Evolutionary conservation across 2,888 invertebrate genomes (phyloP).

Genomic region (Tolmerus cingulatus): DNA sequence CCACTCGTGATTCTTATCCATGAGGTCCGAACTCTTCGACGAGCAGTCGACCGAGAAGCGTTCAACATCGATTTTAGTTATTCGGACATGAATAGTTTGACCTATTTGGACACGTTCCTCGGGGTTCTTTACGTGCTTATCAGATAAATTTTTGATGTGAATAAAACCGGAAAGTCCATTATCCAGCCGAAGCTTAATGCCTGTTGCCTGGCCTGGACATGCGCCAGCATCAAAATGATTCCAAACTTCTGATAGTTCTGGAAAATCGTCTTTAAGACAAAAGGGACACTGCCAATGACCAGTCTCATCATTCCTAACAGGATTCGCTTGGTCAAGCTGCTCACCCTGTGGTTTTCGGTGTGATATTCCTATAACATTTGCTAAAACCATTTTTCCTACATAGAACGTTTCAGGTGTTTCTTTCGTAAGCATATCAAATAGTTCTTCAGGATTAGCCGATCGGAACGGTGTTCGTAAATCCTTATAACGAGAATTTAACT

Average conservation of each 20-base stretch:
- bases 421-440: conserved; percentile 95
- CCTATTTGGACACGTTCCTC: conserved; percentile 88
- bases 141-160: conserved; percentile 91
- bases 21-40: conserved; percentile 89
- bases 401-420: conserved; percentile 95
- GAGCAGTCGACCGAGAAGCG: conserved; percentile 93
- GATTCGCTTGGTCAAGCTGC: conserved; percentile 94
- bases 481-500: conserved; percentile 92
- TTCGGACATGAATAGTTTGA: conserved; percentile 85
- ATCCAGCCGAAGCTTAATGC: conserved; percentile 87
- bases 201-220: conserved; percentile 95
- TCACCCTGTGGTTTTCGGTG: conserved; percentile 91
- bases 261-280: conserved; percentile 94
- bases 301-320: conserved; percentile 91
- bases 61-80: conserved; percentile 96
- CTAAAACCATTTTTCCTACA: conserved; percentile 84
- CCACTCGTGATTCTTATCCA: conserved; percentile 91
- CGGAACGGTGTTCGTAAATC: conserved; percentile 83
- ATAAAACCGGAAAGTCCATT: conserved; percentile 94
- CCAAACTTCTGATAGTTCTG: conserved; percentile 97
- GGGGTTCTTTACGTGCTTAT: conserved; percentile 91
- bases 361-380: conserved; percentile 81
- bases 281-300: conserved; percentile 98
- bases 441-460: conserved; percentile 83
- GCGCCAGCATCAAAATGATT: conserved; percentile 96